Percentiles rank a stretch among this genome's conserved stretches.
Conservation (phyloP, 2,888 invertebrate genomes). For the Napeogenes sylphis region DNA sequence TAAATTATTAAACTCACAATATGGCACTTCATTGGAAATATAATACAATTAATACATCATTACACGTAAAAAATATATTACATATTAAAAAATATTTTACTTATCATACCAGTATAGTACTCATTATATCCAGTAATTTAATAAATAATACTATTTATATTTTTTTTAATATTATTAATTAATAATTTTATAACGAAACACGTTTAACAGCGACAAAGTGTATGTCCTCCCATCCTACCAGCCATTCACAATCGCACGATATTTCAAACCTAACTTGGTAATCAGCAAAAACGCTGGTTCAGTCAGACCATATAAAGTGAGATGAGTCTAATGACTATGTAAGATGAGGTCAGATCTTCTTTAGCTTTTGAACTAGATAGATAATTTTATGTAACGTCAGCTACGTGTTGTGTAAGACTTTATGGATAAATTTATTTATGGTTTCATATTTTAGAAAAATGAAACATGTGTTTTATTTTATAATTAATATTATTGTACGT, state of each 20-base stretch:
- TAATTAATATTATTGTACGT: too few species aligned
- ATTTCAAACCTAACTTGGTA: constrained; percentile 27
- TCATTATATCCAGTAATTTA: too few species aligned
- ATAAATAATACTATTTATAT: too few species aligned
- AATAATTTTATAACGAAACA: neutral
- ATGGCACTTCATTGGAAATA: too few species aligned
- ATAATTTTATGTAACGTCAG: constrained; percentile 21
- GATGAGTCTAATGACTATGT: constrained; percentile 38
- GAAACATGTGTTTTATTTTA: neutral
- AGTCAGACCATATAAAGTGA: constrained; percentile 29
- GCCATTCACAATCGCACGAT: constrained; percentile 21
- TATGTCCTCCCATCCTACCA: constrained; percentile 15
- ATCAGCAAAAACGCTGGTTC: constrained; percentile 22
- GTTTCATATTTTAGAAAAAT: neutral
- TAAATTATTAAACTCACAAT: too few species aligned
- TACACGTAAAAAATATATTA: too few species aligned
- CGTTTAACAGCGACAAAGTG: constrained; percentile 20
- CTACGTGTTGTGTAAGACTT: constrained; percentile 12
- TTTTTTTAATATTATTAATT: neutral
- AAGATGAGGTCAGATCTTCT: constrained; percentile 31
- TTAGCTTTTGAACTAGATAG: constrained; percentile 32
- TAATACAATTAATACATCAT: too few species aligned
- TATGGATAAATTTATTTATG: constrained; percentile 5
- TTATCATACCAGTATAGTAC: too few species aligned
- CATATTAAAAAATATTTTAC: too few species aligned